Conservation (phyloP, 2,113 vertebrate genomes). For the Trematomus loennbergii region DNA sequence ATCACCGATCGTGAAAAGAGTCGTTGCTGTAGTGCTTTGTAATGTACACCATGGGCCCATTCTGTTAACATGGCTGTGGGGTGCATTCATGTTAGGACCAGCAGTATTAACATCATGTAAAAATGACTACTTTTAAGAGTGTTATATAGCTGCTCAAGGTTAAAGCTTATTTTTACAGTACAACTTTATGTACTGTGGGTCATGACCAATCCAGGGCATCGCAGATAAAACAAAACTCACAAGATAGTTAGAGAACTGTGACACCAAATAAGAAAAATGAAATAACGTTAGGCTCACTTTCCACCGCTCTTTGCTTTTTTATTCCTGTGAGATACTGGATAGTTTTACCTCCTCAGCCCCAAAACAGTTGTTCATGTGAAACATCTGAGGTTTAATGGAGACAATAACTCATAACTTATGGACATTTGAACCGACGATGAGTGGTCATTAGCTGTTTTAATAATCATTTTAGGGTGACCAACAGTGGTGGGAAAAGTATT, state of each 20-base stretch:
- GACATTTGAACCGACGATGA: neutral
- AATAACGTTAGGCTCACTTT: neutral
- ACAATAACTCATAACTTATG: neutral
- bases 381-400: neutral
- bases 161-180: neutral
- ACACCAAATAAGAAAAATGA: neutral
- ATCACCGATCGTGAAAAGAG: conserved; percentile 19
- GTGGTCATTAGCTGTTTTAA: neutral
- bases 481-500: too few species aligned
- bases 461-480: neutral
- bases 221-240: neutral
- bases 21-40: neutral
- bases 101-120: neutral
- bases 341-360: neutral
- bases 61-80: conserved; percentile 5
- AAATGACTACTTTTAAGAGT: neutral
- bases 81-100: conserved; percentile 1
- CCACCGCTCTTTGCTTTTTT: too few species aligned
- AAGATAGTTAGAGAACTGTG: neutral
- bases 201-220: neutral
- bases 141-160: neutral
- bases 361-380: neutral
- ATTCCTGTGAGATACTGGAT: neutral
- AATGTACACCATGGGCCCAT: neutral
- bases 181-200: neutral